Percentiles rank a stretch among this genome's conserved stretches.
Evolutionary conservation across 2,888 invertebrate genomes (phyloP).

Genomic region (Trissolcus japonicus): DNA sequence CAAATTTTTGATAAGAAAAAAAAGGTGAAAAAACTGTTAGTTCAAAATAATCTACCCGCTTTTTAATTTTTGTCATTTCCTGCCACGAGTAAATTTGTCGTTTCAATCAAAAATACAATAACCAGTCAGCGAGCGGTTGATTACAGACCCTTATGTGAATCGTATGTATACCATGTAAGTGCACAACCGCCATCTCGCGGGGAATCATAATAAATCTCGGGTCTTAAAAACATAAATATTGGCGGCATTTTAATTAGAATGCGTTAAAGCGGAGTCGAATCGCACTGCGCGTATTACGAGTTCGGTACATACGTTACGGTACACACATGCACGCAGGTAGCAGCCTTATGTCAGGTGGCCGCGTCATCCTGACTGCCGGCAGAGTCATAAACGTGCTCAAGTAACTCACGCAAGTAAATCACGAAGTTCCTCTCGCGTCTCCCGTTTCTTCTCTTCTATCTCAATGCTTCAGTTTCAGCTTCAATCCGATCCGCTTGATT

Average conservation of each 20-base stretch:
- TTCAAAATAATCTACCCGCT: too few species aligned
- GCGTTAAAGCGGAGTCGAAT: constrained; percentile 47
- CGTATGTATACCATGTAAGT: not conserved
- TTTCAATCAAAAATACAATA: too few species aligned
- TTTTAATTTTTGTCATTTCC: too few species aligned
- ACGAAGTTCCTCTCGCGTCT: constrained; percentile 48
- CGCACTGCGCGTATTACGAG: constrained; percentile 53
- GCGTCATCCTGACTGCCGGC: constrained; percentile 55
- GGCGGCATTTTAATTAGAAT: constrained; percentile 50
- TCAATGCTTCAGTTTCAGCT: constrained; percentile 47
- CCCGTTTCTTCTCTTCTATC: constrained; percentile 36
- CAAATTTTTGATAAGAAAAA: too few species aligned
- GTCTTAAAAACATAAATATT: constrained; percentile 38
- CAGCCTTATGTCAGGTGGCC: constrained; percentile 54
- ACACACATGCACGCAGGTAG: constrained; percentile 35
- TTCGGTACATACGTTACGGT: constrained; percentile 46
- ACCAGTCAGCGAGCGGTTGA: too few species aligned
- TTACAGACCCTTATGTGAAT: not conserved
- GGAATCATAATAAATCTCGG: constrained; percentile 4
- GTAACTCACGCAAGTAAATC: constrained; percentile 59
- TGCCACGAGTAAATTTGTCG: too few species aligned
- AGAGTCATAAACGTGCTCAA: constrained; percentile 57
- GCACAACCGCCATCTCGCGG: constrained; percentile 12
- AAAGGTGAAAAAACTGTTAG: too few species aligned
- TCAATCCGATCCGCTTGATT: constrained; percentile 56